Evolutionary conservation across 2,888 invertebrate species (phyloP).

Genomic region (Ametastegia equiseti): DNA sequence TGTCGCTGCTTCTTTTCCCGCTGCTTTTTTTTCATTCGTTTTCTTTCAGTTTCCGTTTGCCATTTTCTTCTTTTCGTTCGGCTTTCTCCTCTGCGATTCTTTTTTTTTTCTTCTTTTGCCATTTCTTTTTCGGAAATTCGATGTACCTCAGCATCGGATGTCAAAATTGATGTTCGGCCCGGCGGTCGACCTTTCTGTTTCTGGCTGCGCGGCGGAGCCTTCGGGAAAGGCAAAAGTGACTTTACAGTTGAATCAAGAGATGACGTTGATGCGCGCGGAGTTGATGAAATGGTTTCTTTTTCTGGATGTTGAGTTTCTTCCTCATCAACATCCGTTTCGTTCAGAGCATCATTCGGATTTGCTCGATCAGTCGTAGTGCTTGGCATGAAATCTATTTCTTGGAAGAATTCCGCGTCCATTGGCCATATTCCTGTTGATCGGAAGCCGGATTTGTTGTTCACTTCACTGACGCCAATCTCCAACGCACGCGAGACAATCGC

Average conservation of each 20-base stretch:
- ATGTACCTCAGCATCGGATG: slow-evolving; percentile 23
- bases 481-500: slow-evolving; percentile 61
- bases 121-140: background rate
- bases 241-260: background rate
- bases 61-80: too few relatives aligned
- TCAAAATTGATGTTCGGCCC: slow-evolving; percentile 26
- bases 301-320: background rate
- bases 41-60: too few relatives aligned
- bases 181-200: slow-evolving; percentile 7
- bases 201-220: slow-evolving; percentile 30
- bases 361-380: slow-evolving; percentile 58
- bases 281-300: slow-evolving; percentile 1
- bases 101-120: too few relatives aligned
- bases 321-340: slow-evolving; percentile 41
- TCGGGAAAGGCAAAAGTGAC: background rate
- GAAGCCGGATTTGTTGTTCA: slow-evolving; percentile 68
- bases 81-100: too few relatives aligned
- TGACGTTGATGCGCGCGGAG: background rate
- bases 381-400: slow-evolving; percentile 62
- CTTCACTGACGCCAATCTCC: slow-evolving; percentile 66
- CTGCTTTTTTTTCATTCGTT: too few relatives aligned
- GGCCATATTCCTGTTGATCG: slow-evolving; percentile 64
- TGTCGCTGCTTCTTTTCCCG: slow-evolving; percentile 22
- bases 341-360: slow-evolving; percentile 39
- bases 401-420: slow-evolving; percentile 63